phyloP scores from a whole-genome alignment of 2,888 invertebrate species.

The Drosophila bunnanda region DNA sequence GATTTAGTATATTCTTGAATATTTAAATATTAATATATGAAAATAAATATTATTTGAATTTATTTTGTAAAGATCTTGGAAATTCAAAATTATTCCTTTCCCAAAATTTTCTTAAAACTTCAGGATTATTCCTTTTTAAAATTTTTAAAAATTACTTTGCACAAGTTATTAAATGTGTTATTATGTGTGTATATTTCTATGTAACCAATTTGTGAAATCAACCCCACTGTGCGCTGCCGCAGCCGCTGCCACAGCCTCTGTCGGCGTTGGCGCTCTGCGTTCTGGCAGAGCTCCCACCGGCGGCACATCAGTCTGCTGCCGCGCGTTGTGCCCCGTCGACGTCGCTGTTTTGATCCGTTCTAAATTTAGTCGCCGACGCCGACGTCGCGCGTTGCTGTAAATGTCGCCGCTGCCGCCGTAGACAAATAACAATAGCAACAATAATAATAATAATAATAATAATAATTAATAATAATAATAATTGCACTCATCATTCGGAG shows the following conservation, averaged over 20 bases:
- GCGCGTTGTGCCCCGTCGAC: conserved; percentile 70
- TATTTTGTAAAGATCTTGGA: neutral
- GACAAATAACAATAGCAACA: conserved; percentile 25
- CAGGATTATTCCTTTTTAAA: neutral
- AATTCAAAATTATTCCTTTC: neutral
- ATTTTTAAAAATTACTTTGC: neutral
- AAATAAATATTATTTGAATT: neutral
- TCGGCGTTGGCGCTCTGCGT: conserved; percentile 22
- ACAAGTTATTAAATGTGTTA: no score
- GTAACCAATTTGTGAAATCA: neutral
- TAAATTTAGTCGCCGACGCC: conserved; percentile 71
- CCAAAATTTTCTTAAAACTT: neutral
- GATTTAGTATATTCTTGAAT: no score
- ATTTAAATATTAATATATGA: neutral
- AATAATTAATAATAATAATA: conserved; percentile 19
- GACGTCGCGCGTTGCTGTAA: conserved; percentile 59
- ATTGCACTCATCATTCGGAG: conserved; percentile 56
- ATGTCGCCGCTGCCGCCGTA: conserved; percentile 57
- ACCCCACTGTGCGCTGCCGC: conserved; percentile 31
- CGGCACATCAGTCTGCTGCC: conserved; percentile 59
- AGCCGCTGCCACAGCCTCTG: conserved; percentile 5
- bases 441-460: conserved; percentile 29
- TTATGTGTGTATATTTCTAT: no score
- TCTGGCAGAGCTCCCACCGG: conserved; percentile 25
- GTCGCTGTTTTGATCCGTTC: conserved; percentile 52